Percentiles rank a stretch among this genome's conserved stretches.
Conservation (phyloP, 2,888 invertebrate genomes). For the Drosophila recens region DNA sequence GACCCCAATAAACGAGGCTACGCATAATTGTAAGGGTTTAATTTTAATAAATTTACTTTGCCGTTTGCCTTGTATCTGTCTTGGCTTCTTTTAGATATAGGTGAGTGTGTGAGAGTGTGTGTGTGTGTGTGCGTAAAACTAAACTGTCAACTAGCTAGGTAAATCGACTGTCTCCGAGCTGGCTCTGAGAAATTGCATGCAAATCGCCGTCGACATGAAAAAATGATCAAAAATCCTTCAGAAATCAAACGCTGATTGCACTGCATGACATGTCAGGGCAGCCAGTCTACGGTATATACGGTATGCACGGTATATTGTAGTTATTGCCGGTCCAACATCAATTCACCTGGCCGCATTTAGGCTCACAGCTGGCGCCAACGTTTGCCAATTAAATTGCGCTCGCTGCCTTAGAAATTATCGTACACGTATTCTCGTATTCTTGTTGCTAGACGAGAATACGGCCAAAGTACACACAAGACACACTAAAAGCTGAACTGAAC, state of each 20-base stretch:
- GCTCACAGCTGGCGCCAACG: constrained; percentile 60
- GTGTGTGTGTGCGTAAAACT: constrained; percentile 10
- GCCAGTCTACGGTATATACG: constrained; percentile 2
- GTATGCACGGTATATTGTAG: neutral
- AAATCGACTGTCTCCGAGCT: constrained; percentile 61
- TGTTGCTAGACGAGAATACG: constrained; percentile 26
- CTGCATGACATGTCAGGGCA: constrained; percentile 66
- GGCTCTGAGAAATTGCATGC: constrained; percentile 61
- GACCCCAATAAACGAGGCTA: constrained; percentile 64
- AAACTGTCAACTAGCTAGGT: constrained; percentile 49
- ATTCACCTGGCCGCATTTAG: constrained; percentile 57
- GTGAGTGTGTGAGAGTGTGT: neutral
- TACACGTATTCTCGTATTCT: constrained; percentile 4
- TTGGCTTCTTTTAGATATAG: neutral
- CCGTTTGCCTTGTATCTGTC: constrained; percentile 47
- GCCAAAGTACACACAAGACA: constrained; percentile 31
- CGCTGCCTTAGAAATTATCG: constrained; percentile 49
- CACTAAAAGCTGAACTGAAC: neutral
- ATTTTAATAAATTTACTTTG: constrained; percentile 69
- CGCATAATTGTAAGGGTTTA: constrained; percentile 69
- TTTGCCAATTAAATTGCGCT: constrained; percentile 68
- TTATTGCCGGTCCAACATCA: constrained; percentile 22
- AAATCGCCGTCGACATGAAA: constrained; percentile 59
- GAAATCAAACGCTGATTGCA: constrained; percentile 76
- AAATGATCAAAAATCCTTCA: constrained; percentile 77